phyloP scores from a whole-genome alignment of 1,140 invertebrate genomes.

The Listronotus oregonensis region DNA sequence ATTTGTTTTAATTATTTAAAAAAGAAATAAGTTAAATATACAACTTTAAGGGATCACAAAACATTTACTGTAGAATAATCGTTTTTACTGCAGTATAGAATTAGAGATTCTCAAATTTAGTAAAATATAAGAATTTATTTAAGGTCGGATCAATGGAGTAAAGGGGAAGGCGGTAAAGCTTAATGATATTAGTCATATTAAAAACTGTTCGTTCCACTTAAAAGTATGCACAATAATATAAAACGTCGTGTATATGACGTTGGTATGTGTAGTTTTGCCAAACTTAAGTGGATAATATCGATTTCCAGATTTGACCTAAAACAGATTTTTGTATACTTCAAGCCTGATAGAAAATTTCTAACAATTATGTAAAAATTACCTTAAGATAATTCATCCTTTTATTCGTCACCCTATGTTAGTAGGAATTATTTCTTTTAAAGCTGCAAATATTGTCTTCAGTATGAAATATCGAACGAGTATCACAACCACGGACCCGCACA shows the following conservation, averaged over 20 bases:
- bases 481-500: slow-evolving; percentile 25
- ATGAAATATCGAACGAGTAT: slow-evolving; percentile 19
- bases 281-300: slow-evolving; percentile 30
- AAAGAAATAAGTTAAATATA: no score
- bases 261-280: neutral
- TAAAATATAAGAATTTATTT: no score
- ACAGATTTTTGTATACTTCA: neutral
- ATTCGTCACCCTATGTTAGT: slow-evolving; percentile 29
- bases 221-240: neutral
- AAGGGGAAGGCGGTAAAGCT: no score
- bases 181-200: no score
- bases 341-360: neutral
- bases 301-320: slow-evolving; percentile 25
- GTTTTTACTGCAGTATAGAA: no score
- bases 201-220: no score
- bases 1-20: no score
- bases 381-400: slow-evolving; percentile 37
- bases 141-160: no score
- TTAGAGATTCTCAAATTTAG: no score
- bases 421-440: slow-evolving; percentile 32
- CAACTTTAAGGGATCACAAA: no score
- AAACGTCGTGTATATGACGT: neutral
- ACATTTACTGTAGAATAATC: no score
- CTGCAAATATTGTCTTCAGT: slow-evolving; percentile 34
- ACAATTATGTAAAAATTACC: slow-evolving; percentile 14